Conservation (phyloP, 1,140 invertebrate genomes). For the Brachionus manjavacas region DNA sequence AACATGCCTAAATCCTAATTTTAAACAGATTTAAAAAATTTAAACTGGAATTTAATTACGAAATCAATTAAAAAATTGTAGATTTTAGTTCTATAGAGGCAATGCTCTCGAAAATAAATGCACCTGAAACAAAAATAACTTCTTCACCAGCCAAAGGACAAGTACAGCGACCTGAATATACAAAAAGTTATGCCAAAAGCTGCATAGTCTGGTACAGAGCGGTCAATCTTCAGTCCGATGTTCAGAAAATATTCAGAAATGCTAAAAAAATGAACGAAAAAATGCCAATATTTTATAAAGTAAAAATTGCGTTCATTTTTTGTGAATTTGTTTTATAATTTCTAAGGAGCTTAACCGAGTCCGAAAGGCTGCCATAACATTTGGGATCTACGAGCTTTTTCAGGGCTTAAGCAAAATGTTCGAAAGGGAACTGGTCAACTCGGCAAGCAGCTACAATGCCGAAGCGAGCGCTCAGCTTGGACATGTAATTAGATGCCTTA, state of each 20-base stretch:
- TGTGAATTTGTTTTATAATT: not conserved
- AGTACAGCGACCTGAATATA: not conserved
- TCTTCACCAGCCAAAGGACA: not conserved
- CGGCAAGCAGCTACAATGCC: not conserved
- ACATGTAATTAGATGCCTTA: slow-evolving; percentile 22
- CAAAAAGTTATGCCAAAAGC: slow-evolving; percentile 16
- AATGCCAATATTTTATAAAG: slow-evolving; percentile 42
- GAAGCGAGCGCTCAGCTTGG: not conserved
- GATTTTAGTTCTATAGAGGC: not conserved
- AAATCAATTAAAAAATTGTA: not conserved
- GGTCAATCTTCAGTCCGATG: slow-evolving; percentile 17
- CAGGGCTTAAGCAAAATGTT: slow-evolving; percentile 22
- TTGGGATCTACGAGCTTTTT: slow-evolving; percentile 8
- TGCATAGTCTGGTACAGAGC: slow-evolving; percentile 35
- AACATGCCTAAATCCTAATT: too few species aligned
- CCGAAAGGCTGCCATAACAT: not conserved
- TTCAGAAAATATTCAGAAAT: slow-evolving; percentile 38
- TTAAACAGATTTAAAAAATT: too few species aligned
- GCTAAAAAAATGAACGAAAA: slow-evolving; percentile 40
- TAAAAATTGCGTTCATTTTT: not conserved
- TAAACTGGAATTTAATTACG: too few species aligned
- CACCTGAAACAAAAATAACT: not conserved
- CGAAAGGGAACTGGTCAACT: slow-evolving; percentile 23
- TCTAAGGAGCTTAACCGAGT: slow-evolving; percentile 18
- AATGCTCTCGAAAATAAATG: not conserved